Percentiles rank a stretch among this genome's conserved stretches.
These are phyloP conservation scores for Phylloscopus whistleri DNA, from an alignment of 2,113 vertebrate genomes.

Conservation along the genomic window DNA sequence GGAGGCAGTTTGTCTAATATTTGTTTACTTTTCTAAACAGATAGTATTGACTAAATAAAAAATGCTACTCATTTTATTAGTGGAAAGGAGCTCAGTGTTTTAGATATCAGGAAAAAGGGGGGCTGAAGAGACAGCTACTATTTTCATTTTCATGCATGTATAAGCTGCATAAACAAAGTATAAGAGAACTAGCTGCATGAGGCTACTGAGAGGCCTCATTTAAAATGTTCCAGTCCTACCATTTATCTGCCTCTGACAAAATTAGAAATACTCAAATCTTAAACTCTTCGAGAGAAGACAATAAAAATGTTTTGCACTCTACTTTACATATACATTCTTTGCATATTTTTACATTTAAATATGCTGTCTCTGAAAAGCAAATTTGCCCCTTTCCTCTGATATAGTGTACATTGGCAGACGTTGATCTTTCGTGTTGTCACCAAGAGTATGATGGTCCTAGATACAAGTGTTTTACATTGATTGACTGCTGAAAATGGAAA, in stretches of 20 bases:
- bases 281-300: not conserved
- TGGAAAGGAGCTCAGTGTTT: not conserved
- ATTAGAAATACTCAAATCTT: not conserved
- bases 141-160: not conserved
- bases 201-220: not conserved
- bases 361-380: not conserved
- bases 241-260: not conserved
- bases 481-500: not conserved
- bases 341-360: not conserved
- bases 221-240: not conserved
- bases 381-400: not conserved
- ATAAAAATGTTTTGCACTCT: not conserved
- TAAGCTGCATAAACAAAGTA: not conserved
- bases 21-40: not conserved
- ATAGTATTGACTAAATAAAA: not conserved
- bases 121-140: not conserved
- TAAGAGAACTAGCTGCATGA: not conserved
- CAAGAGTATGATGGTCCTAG: not conserved
- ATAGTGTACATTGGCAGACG: not conserved
- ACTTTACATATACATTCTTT: not conserved
- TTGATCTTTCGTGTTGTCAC: not conserved
- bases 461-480: not conserved
- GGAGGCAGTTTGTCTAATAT: not conserved
- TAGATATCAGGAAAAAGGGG: not conserved
- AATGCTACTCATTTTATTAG: not conserved